Percentiles rank a stretch among this genome's conserved stretches.
Evolutionary conservation across 2,888 invertebrate genomes (phyloP).

Genomic region (Agrochola lota): DNA sequence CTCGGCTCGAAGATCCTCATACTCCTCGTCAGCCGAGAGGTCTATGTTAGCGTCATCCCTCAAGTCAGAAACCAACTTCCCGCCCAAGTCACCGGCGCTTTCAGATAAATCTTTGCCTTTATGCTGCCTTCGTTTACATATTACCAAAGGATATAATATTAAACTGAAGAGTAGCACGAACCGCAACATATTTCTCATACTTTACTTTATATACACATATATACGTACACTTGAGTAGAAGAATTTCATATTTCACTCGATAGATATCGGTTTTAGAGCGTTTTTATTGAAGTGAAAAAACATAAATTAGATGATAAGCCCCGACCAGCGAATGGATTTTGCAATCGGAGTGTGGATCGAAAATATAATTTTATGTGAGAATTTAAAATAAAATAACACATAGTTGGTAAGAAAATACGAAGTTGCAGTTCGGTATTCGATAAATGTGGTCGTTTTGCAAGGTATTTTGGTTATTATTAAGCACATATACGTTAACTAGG

Average conservation of each 20-base stretch:
- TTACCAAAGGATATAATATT: constrained; percentile 62
- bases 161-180: constrained; percentile 71
- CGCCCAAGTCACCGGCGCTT: constrained; percentile 70
- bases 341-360: constrained; percentile 70
- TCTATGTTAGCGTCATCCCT: constrained; percentile 82
- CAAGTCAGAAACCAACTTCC: constrained; percentile 73
- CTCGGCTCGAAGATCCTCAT: constrained; percentile 86
- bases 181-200: constrained; percentile 75
- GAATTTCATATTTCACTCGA: constrained; percentile 47
- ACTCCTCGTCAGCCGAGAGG: constrained; percentile 84
- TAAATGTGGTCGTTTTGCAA: background rate
- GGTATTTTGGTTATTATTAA: background rate
- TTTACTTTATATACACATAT: constrained; percentile 36
- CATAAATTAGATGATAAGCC: constrained; percentile 83
- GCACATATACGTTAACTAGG: background rate
- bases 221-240: constrained; percentile 56
- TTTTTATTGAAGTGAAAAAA: constrained; percentile 79
- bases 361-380: constrained; percentile 51
- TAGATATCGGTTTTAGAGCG: constrained; percentile 53
- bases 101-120: constrained; percentile 36
- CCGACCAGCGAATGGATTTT: constrained; percentile 65
- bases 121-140: constrained; percentile 46
- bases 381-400: constrained; percentile 24
- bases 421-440: background rate
- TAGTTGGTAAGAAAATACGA: constrained; percentile 9